These are phyloP conservation scores for Potamarius usumacintae DNA, from an alignment of 2,113 vertebrate species.

Conservation along the genomic window DNA sequence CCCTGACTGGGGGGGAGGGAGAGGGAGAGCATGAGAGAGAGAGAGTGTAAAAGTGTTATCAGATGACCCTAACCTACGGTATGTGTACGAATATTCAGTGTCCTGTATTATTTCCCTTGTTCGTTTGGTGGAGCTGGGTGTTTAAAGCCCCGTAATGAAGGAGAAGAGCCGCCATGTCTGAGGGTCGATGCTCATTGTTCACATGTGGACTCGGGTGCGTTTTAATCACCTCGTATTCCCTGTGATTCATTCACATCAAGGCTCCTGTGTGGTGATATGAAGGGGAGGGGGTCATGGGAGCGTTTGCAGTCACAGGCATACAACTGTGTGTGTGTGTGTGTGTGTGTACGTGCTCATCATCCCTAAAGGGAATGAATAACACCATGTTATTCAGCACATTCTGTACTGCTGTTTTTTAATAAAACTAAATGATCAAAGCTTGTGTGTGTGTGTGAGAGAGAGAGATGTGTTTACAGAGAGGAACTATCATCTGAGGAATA, in stretches of 20 bases:
- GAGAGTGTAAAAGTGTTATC: too few species aligned
- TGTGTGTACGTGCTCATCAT: too few species aligned
- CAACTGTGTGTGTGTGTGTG: background rate
- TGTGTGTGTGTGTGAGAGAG: background rate
- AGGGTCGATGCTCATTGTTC: background rate
- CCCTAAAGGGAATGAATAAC: background rate
- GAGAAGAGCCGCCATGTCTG: background rate
- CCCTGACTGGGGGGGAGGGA: too few species aligned
- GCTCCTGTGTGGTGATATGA: background rate
- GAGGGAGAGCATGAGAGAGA: too few species aligned
- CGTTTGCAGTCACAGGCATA: too few species aligned
- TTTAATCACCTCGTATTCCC: constrained; percentile 24
- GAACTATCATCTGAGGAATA: background rate
- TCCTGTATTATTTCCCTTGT: background rate
- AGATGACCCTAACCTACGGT: background rate
- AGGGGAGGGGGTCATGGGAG: background rate
- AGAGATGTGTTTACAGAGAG: background rate
- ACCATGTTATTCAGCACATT: background rate
- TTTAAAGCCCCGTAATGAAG: background rate
- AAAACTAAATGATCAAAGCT: background rate
- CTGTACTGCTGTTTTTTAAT: background rate
- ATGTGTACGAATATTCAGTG: background rate
- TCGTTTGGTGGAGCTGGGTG: background rate
- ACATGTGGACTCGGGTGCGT: background rate
- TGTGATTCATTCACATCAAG: background rate